Evolutionary conservation across 1,140 invertebrate genomes (phyloP), one percentile per base, ranked within the genome.

Genomic region (Odontomachus brunneus): DNA sequence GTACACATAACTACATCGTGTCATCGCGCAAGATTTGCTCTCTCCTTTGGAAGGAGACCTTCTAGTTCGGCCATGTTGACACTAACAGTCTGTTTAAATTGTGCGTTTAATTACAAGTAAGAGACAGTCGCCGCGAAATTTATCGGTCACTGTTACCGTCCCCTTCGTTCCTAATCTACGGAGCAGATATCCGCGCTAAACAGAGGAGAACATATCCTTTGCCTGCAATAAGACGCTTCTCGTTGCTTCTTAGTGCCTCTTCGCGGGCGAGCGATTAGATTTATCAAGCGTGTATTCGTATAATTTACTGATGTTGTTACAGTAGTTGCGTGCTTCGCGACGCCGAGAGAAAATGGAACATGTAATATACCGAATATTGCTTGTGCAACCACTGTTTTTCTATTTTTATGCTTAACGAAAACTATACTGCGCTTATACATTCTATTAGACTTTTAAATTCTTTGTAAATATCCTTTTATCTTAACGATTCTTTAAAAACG

Each of bases 61-160:
- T 88, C 88, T 81, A 84, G 87, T 92, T 92, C 88, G 88, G 83
- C 88, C 87, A 90, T 89, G 90, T 81, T 88, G 92, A 92, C 91
- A 87, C 91, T 92, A 92, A 93, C 90, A 90, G 88, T 87, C 89
- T 89, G 91, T 92, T 92, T 93, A 93, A 93, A 93, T 93, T 92
- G 92, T 93, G 92, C 91, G 91, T 93, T 93, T 93, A 93, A 93
- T 93, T 93, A 93, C 92, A 93, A 93, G 92, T 92, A 93, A 93
- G 92, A 92, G 92, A 93, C 92, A 93, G 87, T 92, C 76, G 88
- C 89, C 84, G 83, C 73, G 82, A 91, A 93, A 93, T 93, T 93
- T 93, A 93, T 93, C 89, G 92, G 92, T 92, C 91, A 93, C 89
- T 91, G 92, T 92, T 92, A 87, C 87, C 87, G 87, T 90, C 87